A percentile compares a stretch with the other conserved stretches of the same genome.
These are phyloP conservation scores for Cheilosia vernalis DNA, from an alignment of 2,888 invertebrate species.

Conservation along the genomic window DNA sequence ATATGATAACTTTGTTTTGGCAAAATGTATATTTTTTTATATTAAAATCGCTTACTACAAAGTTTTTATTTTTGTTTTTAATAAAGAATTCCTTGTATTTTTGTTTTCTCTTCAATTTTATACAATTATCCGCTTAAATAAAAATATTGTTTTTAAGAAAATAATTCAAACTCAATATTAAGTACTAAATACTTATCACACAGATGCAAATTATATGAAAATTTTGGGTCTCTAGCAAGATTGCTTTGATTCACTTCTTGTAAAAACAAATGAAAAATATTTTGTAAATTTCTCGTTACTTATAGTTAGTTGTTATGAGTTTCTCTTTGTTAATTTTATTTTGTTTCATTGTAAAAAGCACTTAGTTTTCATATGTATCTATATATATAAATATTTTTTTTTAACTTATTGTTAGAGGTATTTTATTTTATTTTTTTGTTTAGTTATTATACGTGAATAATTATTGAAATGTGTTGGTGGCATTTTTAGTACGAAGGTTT, in stretches of 20 bases:
- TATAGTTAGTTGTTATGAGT: slow-evolving; percentile 56
- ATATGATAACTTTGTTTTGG: slow-evolving; percentile 41
- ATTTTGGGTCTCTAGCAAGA: slow-evolving; percentile 28
- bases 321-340: slow-evolving; percentile 48
- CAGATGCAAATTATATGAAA: slow-evolving; percentile 70
- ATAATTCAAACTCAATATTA: slow-evolving; percentile 51
- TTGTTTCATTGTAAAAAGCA: slow-evolving; percentile 64
- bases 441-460: neutral
- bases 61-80: slow-evolving; percentile 22
- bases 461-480: slow-evolving; percentile 18
- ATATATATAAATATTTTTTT: slow-evolving; percentile 22
- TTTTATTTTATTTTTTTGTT: slow-evolving; percentile 17
- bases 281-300: slow-evolving; percentile 63
- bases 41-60: slow-evolving; percentile 59
- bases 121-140: slow-evolving; percentile 26
- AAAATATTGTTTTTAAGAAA: slow-evolving; percentile 54
- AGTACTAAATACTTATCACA: slow-evolving; percentile 67
- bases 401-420: slow-evolving; percentile 28
- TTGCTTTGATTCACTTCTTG: slow-evolving; percentile 14
- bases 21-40: slow-evolving; percentile 54
- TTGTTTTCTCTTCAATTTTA: slow-evolving; percentile 27
- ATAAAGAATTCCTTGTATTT: slow-evolving; percentile 48
- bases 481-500: neutral
- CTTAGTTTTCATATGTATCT: slow-evolving; percentile 60
- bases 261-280: slow-evolving; percentile 54